Percentiles rank a stretch among this genome's conserved stretches.
These are phyloP conservation scores for Catharus fuscescens DNA, from an alignment of 2,113 vertebrate species.

Conservation along the genomic window DNA sequence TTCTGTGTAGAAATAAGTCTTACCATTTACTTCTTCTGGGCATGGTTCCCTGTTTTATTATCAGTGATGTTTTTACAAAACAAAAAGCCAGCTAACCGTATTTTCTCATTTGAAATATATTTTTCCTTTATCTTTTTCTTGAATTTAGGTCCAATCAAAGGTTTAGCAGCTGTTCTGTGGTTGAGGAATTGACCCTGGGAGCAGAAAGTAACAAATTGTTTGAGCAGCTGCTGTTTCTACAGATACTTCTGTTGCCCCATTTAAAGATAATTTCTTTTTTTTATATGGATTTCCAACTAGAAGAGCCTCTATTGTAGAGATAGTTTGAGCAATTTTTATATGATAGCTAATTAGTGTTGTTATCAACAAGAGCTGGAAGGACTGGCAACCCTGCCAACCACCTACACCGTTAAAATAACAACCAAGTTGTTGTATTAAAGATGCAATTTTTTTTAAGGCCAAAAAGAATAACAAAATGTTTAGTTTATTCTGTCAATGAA, in stretches of 20 bases:
- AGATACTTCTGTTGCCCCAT: not conserved
- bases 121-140: not conserved
- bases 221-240: not conserved
- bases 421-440: not conserved
- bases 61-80: not conserved
- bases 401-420: not conserved
- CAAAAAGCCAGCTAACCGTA: not conserved
- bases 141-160: not conserved
- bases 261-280: not conserved
- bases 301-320: not conserved
- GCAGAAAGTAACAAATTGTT: not conserved
- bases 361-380: not conserved
- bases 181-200: not conserved
- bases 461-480: not conserved
- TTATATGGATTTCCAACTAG: not conserved
- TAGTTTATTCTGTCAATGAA: not conserved
- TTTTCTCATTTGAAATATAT: not conserved
- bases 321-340: not conserved
- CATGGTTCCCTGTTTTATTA: not conserved
- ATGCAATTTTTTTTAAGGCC: not conserved
- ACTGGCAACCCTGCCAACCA: not conserved
- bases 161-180: conserved; percentile 15
- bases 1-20: not conserved
- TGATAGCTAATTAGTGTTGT: not conserved
- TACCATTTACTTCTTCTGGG: not conserved